Evolutionary conservation across 2,113 vertebrate genomes (phyloP), one percentile per base, ranked within the genome.

Genomic region (Planiliza haematocheilus): DNA sequence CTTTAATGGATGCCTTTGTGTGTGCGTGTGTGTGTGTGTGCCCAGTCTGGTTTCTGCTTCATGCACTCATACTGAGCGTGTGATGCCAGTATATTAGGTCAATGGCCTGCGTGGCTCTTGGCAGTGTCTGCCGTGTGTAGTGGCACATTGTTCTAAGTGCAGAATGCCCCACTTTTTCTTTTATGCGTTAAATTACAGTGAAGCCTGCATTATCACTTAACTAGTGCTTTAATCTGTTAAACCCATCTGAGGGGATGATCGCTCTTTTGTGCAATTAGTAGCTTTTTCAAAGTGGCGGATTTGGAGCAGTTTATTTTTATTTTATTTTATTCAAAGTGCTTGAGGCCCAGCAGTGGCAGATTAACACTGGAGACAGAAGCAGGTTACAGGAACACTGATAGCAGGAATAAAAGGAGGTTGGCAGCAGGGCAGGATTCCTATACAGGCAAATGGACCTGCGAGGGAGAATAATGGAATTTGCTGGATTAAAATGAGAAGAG

Each of bases 231-330:
- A 94, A 94, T 93, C 92, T 88, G 74, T 87, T 93, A 93, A 93
- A 86, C 88, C 86, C 89, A 91, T 86, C 88, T 78, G 81, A 91
- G 70, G 79, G 87, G 89, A 93, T 93, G 86, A 93, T 91, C 86
- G 85, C 92, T 90, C 93, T 92, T 90, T 90, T 90, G 87, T 66
- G 85, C 91, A 92, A 92, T 92, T 92, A 93, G 90, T 91, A 83
- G 85, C 85, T 86, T 86, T 92, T 90, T 59, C 81, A 86, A 89
- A 93, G 87, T 88, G 87, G 84, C 61, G 85, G 90, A 88, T 94
- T 89, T 90, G 74, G 39, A 83, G 74, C 79, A 46, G 55, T 91
- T 81, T 90, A 90, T 89, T 91, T 91, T 91, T 91, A 91, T 30
- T 30, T 30, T 30, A 30, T 30, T 30, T 3, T 30, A 30, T 86